Conservation (phyloP, 2,113 vertebrate species). For the Siniperca chuatsi region DNA sequence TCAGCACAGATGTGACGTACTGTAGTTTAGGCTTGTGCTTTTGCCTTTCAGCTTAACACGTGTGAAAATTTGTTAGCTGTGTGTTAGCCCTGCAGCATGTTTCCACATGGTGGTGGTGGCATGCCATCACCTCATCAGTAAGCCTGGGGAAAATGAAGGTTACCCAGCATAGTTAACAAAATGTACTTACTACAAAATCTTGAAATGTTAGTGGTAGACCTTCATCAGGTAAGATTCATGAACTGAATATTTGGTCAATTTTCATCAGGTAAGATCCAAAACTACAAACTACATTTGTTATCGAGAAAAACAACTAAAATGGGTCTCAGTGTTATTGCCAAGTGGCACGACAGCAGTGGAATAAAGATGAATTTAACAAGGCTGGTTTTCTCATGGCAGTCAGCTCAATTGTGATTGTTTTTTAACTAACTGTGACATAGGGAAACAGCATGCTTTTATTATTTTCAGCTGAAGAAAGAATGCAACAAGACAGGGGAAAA, state of each 20-base stretch:
- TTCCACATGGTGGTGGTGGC: background rate
- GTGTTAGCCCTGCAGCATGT: background rate
- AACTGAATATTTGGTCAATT: background rate
- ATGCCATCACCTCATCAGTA: background rate
- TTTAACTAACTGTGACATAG: constrained; percentile 50
- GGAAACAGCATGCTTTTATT: constrained; percentile 49
- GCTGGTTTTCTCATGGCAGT: constrained; percentile 32
- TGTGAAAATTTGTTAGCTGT: constrained; percentile 6
- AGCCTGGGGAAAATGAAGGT: background rate
- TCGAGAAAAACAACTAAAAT: background rate
- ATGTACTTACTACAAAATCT: background rate
- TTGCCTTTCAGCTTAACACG: constrained; percentile 29
- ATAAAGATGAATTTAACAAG: constrained; percentile 44
- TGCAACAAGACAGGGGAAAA: background rate
- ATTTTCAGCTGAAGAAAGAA: constrained; percentile 4
- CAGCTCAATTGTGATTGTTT: constrained; percentile 37
- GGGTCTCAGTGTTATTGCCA: background rate
- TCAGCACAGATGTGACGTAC: constrained; percentile 38
- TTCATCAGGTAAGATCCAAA: background rate
- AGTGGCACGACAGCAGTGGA: constrained; percentile 39
- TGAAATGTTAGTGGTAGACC: background rate
- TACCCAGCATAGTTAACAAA: background rate
- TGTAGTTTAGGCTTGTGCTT: constrained; percentile 32
- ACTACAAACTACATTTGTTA: background rate
- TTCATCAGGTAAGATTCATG: background rate